Evolutionary conservation across 1,140 invertebrate species (phyloP).

Genomic region (Ceratina australensis): DNA sequence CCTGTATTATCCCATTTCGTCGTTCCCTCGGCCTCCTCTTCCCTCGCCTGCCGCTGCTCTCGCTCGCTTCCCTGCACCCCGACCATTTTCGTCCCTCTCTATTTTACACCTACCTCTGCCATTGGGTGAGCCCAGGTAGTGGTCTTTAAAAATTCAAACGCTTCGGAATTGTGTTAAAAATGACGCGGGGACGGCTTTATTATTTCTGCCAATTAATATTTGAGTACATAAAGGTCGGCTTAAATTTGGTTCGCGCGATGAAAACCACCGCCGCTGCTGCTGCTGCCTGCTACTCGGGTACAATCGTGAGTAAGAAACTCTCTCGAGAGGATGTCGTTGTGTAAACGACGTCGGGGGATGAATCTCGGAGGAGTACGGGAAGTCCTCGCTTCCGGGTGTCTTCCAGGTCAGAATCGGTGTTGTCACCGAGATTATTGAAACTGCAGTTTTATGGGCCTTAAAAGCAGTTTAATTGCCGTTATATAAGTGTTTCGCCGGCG

Average conservation of each 20-base stretch:
- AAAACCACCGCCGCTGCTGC: no score
- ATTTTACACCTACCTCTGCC: constrained; percentile 38
- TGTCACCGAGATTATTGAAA: constrained; percentile 81
- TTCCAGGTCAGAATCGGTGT: constrained; percentile 77
- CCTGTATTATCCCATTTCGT: constrained; percentile 74
- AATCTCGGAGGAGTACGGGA: constrained; percentile 9
- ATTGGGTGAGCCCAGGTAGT: constrained; percentile 32
- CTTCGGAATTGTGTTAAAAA: not conserved
- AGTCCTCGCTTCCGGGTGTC: constrained; percentile 45
- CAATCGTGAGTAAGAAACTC: not conserved
- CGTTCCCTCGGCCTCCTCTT: constrained; percentile 43
- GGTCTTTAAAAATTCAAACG: not conserved
- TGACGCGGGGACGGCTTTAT: not conserved
- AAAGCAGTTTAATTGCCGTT: constrained; percentile 81
- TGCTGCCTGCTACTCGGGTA: not conserved
- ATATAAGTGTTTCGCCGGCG: constrained; percentile 80
- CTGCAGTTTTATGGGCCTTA: constrained; percentile 80
- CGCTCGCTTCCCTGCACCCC: constrained; percentile 36
- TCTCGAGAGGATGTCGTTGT: not conserved
- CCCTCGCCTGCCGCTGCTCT: constrained; percentile 59
- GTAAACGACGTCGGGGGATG: no score
- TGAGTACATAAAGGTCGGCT: not conserved
- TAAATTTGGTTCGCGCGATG: not conserved
- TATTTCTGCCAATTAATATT: not conserved
- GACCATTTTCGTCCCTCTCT: constrained; percentile 15